Evolutionary conservation across 2,113 vertebrate genomes (phyloP), one percentile per base, ranked within the genome.

Genomic region (Cnemophilus loriae): DNA sequence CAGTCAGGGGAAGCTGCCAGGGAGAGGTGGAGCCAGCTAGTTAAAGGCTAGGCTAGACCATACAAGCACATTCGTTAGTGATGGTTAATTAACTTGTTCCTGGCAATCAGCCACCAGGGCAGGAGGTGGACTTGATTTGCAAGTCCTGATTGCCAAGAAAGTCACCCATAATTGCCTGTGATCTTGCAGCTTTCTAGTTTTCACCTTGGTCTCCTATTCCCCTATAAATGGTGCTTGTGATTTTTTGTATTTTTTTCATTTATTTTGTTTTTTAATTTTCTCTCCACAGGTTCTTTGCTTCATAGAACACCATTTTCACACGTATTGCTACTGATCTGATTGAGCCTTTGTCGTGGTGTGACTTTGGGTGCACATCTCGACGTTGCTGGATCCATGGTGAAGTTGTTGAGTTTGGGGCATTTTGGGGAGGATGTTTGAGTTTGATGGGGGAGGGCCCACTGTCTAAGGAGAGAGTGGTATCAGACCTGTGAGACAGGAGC

Each of bases 41-140:
- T 89, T 88, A 81, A 88, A 78, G 47, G 53, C 68, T 60, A 46
- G 78, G 92, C 70, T 53, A 57, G 76, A 78, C 1, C 5, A 53
- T 28, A 8, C 74, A 53, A 46, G 47, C 69, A 71, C 76, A 9
- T 84, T 96, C 33, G 69, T 90, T 92, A 90, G 85, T 46, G 65
- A 70, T 95, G 92, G 92, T 81, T 96, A 96, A 96, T 92, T 92
- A 96, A 94, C 90, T 86, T 79, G 52, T 93, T 89, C 90, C 88
- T 97, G 95, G 92, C 92, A 84, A 87, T 90, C 86, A 78, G 83
- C 93, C 95, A 86, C 57, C 1, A 0, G 93, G 82, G 50, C 93
- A 95, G 93, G 90, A 95, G 73, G 73, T 78, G 76, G 88, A 59
- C 76, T 87, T 64, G 65, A 90, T 95, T 84, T 95, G 79, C 83